Conservation (phyloP, 2,113 vertebrate species). For the Ictalurus furcatus region DNA sequence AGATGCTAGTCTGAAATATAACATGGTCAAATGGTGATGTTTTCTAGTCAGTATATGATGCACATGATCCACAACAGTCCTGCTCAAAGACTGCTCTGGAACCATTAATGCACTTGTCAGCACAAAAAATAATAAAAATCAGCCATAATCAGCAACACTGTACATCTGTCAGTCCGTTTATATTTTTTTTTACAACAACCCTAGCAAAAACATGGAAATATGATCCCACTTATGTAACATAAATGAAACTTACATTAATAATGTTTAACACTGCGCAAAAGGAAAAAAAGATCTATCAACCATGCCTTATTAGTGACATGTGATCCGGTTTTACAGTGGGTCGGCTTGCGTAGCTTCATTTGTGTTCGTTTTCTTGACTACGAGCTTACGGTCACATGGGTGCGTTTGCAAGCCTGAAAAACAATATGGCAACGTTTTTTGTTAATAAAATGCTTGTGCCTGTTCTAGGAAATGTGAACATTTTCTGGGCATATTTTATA, state of each 20-base stretch:
- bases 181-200: neutral
- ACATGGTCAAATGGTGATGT: neutral
- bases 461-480: neutral
- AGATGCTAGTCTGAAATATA: conserved; percentile 8
- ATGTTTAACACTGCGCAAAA: conserved; percentile 58
- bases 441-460: neutral
- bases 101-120: neutral
- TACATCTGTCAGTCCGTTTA: neutral
- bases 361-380: neutral
- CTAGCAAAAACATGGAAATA: neutral
- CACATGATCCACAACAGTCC: neutral
- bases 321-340: neutral
- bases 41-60: neutral
- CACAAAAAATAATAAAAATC: neutral
- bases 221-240: conserved; percentile 49
- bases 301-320: neutral
- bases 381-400: neutral
- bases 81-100: conserved; percentile 6
- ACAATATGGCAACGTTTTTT: neutral
- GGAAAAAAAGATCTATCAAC: conserved; percentile 17
- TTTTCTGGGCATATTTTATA: neutral
- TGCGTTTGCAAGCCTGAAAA: neutral
- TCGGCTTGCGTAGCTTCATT: neutral
- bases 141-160: conserved; percentile 10
- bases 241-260: conserved; percentile 31